Evolutionary conservation across 2,888 invertebrate genomes (phyloP).

Genomic region (Apamea epomidion): DNA sequence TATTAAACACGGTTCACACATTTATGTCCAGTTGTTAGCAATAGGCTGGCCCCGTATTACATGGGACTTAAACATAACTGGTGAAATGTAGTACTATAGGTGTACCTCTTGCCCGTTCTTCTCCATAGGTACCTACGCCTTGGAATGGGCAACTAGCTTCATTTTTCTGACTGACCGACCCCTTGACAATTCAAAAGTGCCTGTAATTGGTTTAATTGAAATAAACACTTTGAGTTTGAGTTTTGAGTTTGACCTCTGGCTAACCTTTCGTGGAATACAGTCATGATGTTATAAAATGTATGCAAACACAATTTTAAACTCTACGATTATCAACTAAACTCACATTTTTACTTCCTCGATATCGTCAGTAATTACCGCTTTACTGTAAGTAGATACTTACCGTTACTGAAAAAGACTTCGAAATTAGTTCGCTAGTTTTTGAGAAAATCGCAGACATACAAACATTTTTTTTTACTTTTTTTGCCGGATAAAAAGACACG

Average conservation of each 20-base stretch:
- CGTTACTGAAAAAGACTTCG: neutral
- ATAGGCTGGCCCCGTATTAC: too few relatives aligned
- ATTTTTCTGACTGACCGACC: too few relatives aligned
- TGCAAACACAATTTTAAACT: neutral
- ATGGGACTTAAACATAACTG: neutral
- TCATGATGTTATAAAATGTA: neutral
- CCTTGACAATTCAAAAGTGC: too few relatives aligned
- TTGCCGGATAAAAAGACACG: neutral
- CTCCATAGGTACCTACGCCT: too few relatives aligned
- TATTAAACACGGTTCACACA: neutral
- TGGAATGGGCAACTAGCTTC: too few relatives aligned
- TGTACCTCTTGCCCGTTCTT: too few relatives aligned
- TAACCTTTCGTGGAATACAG: neutral
- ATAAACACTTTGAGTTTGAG: too few relatives aligned
- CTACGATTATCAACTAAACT: neutral
- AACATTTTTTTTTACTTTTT: too few relatives aligned
- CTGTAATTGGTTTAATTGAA: too few relatives aligned
- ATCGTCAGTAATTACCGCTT: neutral
- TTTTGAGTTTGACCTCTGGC: too few relatives aligned
- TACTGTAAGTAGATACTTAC: neutral
- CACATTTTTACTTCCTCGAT: neutral
- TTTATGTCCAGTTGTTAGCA: too few relatives aligned
- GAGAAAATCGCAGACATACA: neutral
- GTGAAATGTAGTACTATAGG: neutral
- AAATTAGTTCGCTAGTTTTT: too few relatives aligned